Evolutionary conservation across 64 coral and sea anemone genomes (phyloP).

Genomic region (Montipora sp.): DNA sequence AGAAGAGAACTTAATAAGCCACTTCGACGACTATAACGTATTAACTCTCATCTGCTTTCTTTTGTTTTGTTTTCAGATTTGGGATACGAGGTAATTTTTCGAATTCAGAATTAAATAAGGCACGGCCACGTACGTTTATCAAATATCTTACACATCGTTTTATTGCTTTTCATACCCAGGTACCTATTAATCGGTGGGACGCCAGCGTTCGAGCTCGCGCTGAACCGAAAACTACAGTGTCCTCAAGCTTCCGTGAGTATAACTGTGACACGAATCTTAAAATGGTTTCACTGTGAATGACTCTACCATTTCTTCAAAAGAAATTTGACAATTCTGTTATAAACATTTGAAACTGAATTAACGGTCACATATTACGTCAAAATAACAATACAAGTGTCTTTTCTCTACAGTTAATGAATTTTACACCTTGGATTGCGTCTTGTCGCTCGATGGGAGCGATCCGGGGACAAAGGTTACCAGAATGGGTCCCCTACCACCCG

Average conservation of each 20-base stretch:
- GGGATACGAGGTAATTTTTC: not conserved
- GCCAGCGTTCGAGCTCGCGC: not conserved
- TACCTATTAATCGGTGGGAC: not conserved
- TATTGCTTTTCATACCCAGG: not conserved
- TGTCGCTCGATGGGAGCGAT: not conserved
- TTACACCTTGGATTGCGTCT: slow-evolving; percentile 13
- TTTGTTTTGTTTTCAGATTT: not conserved
- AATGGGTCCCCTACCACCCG: not conserved
- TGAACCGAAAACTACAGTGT: not conserved
- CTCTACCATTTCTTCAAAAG: too few species aligned
- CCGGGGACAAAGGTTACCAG: not conserved
- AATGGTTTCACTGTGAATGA: too few species aligned
- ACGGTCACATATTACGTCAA: not conserved
- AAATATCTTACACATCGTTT: not conserved
- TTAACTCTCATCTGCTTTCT: not conserved
- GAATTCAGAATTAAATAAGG: not conserved
- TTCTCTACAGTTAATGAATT: not conserved
- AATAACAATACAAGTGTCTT: not conserved
- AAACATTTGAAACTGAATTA: not conserved
- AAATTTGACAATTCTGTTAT: not conserved
- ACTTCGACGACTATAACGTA: too few species aligned
- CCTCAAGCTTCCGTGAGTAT: not conserved
- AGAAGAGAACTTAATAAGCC: too few species aligned
- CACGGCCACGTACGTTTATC: not conserved
- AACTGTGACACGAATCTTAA: not conserved